phyloP scores from a whole-genome alignment of 2,888 invertebrate species.

The Melipona beecheii region DNA sequence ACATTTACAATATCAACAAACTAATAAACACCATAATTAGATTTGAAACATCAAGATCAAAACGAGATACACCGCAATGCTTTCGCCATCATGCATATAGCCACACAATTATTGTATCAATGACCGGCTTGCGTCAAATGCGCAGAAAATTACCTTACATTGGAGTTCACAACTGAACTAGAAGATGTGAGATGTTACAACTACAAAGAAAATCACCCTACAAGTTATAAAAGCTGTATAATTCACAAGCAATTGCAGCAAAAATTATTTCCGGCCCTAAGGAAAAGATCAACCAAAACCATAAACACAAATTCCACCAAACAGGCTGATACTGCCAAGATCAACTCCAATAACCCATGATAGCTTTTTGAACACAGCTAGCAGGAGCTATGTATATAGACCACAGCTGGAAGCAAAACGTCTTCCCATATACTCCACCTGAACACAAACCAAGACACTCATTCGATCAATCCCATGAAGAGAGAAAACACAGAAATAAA shows the following conservation, averaged over 20 bases:
- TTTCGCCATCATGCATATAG: neutral
- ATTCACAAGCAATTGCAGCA: slow-evolving; percentile 8
- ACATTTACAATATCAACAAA: neutral
- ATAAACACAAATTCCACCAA: neutral
- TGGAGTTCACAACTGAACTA: neutral
- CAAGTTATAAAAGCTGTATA: neutral
- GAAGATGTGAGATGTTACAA: neutral
- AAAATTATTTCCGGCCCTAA: neutral
- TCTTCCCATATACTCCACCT: no score
- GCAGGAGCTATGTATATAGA: no score
- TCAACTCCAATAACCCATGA: no score
- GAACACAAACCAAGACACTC: neutral
- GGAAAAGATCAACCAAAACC: neutral
- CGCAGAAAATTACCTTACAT: neutral
- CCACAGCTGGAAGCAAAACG: neutral
- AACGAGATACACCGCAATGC: slow-evolving; percentile 5
- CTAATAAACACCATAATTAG: neutral
- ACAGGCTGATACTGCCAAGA: no score
- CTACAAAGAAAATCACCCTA: neutral
- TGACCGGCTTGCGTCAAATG: neutral
- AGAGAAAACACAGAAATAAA: no score
- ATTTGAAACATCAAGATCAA: neutral
- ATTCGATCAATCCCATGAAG: neutral
- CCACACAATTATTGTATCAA: neutral
- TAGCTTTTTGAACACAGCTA: no score